These are phyloP conservation scores for Habropoda laboriosa DNA, from an alignment of 1,140 invertebrate species.

Conservation along the genomic window DNA sequence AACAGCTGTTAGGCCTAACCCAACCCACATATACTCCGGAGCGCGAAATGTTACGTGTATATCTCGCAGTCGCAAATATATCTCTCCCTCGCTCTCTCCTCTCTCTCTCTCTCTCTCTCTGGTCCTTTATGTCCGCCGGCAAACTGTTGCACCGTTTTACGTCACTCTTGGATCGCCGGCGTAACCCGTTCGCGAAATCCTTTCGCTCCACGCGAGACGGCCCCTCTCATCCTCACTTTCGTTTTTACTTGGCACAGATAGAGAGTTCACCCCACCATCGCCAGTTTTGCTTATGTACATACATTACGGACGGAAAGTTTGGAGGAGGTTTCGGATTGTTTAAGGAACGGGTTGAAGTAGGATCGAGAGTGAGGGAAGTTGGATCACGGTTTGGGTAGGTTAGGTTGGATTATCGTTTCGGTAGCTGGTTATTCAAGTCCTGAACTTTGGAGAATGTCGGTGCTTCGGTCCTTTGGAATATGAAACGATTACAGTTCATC, in stretches of 20 bases:
- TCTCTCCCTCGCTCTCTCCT: slow-evolving; percentile 15
- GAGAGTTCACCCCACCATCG: too few relatives aligned
- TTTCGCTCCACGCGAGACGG: slow-evolving; percentile 6
- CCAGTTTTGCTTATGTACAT: too few relatives aligned
- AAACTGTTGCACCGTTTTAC: slow-evolving; percentile 12
- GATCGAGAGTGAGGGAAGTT: too few relatives aligned
- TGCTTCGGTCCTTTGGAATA: too few relatives aligned
- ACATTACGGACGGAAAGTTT: too few relatives aligned
- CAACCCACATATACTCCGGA: slow-evolving; percentile 60
- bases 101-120: slow-evolving; percentile 8
- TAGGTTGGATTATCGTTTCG: too few relatives aligned
- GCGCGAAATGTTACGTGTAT: slow-evolving; percentile 51
- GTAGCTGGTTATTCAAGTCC: too few relatives aligned
- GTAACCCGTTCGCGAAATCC: slow-evolving; percentile 16
- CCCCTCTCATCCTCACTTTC: background rate
- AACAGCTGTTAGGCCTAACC: slow-evolving; percentile 68
- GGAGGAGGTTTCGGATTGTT: too few relatives aligned
- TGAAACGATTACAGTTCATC: too few relatives aligned
- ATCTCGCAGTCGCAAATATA: slow-evolving; percentile 40
- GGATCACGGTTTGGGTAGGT: too few relatives aligned
- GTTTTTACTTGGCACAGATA: background rate
- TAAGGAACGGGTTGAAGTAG: too few relatives aligned
- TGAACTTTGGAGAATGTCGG: too few relatives aligned
- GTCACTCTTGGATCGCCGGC: slow-evolving; percentile 28
- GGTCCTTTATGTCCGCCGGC: slow-evolving; percentile 25